Evolutionary conservation across 2,113 vertebrate species (phyloP).

Genomic region (Corythoichthys haematopterus): DNA sequence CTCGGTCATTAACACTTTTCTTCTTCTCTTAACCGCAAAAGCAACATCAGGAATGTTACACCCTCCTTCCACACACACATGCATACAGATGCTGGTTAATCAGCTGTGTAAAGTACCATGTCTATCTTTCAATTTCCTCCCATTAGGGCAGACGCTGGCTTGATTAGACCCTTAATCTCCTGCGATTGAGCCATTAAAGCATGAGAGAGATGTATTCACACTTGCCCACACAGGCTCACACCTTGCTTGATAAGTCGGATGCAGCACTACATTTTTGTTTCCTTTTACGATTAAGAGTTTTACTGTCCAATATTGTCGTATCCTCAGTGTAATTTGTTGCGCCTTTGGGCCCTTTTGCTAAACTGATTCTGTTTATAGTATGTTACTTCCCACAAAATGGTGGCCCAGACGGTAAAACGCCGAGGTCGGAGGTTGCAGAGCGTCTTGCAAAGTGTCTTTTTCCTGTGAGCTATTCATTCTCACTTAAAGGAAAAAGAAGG

Average conservation of each 20-base stretch:
- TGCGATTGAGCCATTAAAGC: constrained; percentile 71
- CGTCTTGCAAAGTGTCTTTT: constrained; percentile 2
- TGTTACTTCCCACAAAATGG: constrained; percentile 23
- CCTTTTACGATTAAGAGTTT: neutral
- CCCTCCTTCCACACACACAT: constrained; percentile 15
- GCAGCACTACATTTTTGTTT: constrained; percentile 8
- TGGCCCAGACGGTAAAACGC: constrained; percentile 28
- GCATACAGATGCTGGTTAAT: constrained; percentile 79
- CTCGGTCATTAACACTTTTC: neutral
- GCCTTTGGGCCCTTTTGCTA: constrained; percentile 12
- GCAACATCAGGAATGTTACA: constrained; percentile 2
- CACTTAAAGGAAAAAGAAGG: neutral
- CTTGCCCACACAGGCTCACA: constrained; percentile 24
- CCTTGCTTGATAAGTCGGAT: constrained; percentile 18
- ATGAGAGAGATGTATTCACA: constrained; percentile 51
- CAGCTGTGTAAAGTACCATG: constrained; percentile 93
- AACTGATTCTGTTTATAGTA: constrained; percentile 13
- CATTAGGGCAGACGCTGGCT: constrained; percentile 91
- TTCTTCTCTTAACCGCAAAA: neutral
- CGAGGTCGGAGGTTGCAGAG: constrained; percentile 15
- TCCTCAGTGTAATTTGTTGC: constrained; percentile 9
- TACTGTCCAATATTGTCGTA: constrained; percentile 11
- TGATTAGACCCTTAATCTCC: constrained; percentile 95
- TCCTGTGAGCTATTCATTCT: neutral
- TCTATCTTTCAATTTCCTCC: constrained; percentile 94